These are phyloP conservation scores for Schmidtea mediterranea DNA, from an alignment of 1,140 invertebrate genomes.

Conservation along the genomic window DNA sequence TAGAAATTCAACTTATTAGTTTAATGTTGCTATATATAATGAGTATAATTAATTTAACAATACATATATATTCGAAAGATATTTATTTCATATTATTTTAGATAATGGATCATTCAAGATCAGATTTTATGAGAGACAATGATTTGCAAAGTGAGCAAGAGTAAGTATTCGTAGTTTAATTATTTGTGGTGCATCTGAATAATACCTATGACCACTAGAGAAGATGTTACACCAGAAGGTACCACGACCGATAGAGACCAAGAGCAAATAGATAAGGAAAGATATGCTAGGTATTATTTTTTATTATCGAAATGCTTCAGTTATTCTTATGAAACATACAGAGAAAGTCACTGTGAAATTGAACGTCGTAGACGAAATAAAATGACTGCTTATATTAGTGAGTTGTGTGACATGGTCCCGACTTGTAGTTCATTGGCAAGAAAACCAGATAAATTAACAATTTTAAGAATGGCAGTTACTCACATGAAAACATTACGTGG, in stretches of 20 bases:
- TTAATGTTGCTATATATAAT: no score
- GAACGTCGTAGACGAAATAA: conserved; percentile 87
- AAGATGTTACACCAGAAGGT: neutral
- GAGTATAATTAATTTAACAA: no score
- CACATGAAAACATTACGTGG: conserved; percentile 90
- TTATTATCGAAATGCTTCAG: no score
- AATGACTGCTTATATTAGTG: conserved; percentile 99
- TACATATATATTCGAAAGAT: no score
- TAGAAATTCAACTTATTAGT: no score
- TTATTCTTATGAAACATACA: conserved; percentile 15
- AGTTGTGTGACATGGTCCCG: conserved; percentile 97
- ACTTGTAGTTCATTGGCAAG: conserved; percentile 80
- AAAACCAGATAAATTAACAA: conserved; percentile 96
- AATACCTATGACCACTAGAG: neutral
- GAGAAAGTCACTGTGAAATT: conserved; percentile 99
- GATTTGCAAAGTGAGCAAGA: conserved; percentile 3
- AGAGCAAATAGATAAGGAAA: conserved; percentile 4
- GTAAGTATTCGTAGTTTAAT: neutral
- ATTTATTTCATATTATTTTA: neutral
- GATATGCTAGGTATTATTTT: neutral
- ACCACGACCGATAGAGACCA: neutral
- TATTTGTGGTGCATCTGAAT: neutral
- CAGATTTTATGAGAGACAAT: conserved; percentile 2
- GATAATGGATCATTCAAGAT: neutral
- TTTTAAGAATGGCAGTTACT: conserved; percentile 90